A percentile compares a stretch with the other conserved stretches of the same genome.
These are phyloP conservation scores for Drosophila subobscura DNA, from an alignment of 1,140 invertebrate species.

Conservation along the genomic window DNA sequence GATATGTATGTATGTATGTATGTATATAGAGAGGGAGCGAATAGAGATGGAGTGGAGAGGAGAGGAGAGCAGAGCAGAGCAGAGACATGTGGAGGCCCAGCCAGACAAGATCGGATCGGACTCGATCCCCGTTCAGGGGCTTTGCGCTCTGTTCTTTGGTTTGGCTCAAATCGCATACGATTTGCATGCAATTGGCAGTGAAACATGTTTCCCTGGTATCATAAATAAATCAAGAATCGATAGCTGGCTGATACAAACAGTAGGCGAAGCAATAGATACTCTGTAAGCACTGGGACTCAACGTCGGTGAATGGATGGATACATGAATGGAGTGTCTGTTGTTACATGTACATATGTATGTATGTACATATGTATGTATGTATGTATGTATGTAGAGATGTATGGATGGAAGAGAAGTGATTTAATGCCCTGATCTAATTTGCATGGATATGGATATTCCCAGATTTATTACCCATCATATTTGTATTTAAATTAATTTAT, in stretches of 20 bases:
- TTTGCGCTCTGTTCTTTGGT: slow-evolving; percentile 29
- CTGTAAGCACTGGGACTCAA: neutral
- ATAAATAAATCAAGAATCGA: slow-evolving; percentile 64
- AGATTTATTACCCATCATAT: no score
- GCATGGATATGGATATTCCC: no score
- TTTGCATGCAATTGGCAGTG: slow-evolving; percentile 70
- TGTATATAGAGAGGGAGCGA: neutral
- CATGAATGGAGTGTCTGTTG: no score
- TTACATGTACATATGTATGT: no score
- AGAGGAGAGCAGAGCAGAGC: neutral
- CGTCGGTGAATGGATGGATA: no score
- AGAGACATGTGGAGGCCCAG: slow-evolving; percentile 36
- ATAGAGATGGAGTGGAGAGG: neutral
- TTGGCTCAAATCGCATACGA: slow-evolving; percentile 67
- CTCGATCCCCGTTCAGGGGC: slow-evolving; percentile 19
- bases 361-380: no score
- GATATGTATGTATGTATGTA: no score
- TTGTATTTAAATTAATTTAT: no score
- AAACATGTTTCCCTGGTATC: slow-evolving; percentile 62
- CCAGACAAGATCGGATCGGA: slow-evolving; percentile 28
- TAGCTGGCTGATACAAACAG: no score
- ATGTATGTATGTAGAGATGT: no score
- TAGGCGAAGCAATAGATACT: slow-evolving; percentile 10
- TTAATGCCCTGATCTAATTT: no score
- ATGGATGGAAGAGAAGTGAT: no score